Conservation (phyloP, 2,888 invertebrate genomes). For the Pammene aurita region DNA sequence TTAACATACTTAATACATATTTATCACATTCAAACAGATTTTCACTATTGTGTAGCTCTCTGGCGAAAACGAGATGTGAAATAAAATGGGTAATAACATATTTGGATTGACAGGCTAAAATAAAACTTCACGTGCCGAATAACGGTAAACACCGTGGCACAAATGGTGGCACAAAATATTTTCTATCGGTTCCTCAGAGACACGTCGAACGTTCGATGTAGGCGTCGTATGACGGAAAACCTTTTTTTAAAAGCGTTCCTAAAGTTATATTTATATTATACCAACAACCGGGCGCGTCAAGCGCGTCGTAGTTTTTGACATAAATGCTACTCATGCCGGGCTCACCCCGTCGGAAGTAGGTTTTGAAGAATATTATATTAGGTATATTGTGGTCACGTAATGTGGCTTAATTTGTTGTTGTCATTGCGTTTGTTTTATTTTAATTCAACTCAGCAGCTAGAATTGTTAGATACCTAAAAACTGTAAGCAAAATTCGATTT, state of each 20-base stretch:
- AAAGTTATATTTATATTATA: conserved; percentile 22
- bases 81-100: not conserved
- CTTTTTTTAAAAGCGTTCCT: conserved; percentile 24
- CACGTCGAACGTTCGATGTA: conserved; percentile 16
- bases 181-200: conserved; percentile 19
- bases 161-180: too few species aligned
- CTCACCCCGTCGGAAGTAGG: conserved; percentile 21
- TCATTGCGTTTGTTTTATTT: too few species aligned
- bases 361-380: conserved; percentile 8
- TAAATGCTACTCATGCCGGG: conserved; percentile 34
- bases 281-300: conserved; percentile 16
- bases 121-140: conserved; percentile 3
- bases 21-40: too few species aligned
- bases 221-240: conserved; percentile 21
- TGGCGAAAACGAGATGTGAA: not conserved
- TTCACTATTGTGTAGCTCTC: not conserved
- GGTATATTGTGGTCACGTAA: not conserved
- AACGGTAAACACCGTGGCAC: conserved; percentile 2
- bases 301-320: conserved; percentile 32
- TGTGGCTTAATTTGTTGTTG: conserved; percentile 7
- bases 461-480: too few species aligned
- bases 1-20: too few species aligned
- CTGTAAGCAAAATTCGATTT: too few species aligned
- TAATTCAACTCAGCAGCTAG: too few species aligned
- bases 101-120: conserved; percentile 5